phyloP scores from a whole-genome alignment of 2,888 invertebrate species.

The Tiphia femorata region DNA sequence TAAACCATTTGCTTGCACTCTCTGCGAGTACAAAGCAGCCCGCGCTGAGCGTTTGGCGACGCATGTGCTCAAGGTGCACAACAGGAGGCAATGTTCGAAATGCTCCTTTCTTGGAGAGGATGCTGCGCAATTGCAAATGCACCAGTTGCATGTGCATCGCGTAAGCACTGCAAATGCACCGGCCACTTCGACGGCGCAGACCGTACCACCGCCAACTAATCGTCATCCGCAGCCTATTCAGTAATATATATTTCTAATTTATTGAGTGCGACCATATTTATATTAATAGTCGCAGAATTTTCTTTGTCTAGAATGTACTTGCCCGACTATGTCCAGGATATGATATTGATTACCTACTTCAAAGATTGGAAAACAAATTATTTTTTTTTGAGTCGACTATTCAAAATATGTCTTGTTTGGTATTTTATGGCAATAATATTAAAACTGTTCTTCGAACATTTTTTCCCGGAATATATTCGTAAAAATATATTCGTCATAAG shows the following conservation, averaged over 20 bases:
- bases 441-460: no score
- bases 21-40: slow-evolving; percentile 95
- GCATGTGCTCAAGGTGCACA: slow-evolving; percentile 92
- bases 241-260: slow-evolving; percentile 36
- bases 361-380: no score
- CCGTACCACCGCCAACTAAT: slow-evolving; percentile 34
- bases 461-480: no score
- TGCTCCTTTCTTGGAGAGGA: slow-evolving; percentile 91
- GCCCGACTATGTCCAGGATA: no score
- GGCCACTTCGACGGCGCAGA: slow-evolving; percentile 36
- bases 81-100: slow-evolving; percentile 90
- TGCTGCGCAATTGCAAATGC: slow-evolving; percentile 81
- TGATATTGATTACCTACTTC: no score
- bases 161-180: slow-evolving; percentile 53
- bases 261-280: no score
- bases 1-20: slow-evolving; percentile 90
- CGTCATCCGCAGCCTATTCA: slow-evolving; percentile 49
- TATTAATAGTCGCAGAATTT: no score
- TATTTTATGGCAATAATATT: no score
- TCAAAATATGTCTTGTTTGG: no score
- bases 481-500: no score
- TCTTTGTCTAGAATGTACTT: no score
- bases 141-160: slow-evolving; percentile 73
- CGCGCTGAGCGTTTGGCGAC: slow-evolving; percentile 90
- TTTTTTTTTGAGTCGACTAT: not conserved